Conservation (phyloP, 2,888 invertebrate genomes). For the Pinctada fucata region DNA sequence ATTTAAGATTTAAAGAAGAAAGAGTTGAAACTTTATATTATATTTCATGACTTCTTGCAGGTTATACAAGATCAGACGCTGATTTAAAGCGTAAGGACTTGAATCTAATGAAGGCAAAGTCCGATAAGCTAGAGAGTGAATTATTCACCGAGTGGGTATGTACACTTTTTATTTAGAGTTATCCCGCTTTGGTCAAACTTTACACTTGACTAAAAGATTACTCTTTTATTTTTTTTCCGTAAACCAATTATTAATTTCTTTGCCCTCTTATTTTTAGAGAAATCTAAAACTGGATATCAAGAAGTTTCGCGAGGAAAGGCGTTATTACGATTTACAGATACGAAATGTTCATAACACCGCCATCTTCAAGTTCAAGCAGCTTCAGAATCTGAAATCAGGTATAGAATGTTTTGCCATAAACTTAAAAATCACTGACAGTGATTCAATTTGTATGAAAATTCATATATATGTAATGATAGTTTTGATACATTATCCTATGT, state of each 20-base stretch:
- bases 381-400: conserved; percentile 2
- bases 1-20: too few relatives aligned
- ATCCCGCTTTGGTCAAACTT: too few relatives aligned
- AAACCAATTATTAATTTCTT: too few relatives aligned
- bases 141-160: background rate
- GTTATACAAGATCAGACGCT: background rate
- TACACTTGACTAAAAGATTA: too few relatives aligned
- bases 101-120: background rate
- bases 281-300: conserved; percentile 12
- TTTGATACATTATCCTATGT: too few relatives aligned
- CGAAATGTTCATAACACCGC: conserved; percentile 14
- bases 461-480: too few relatives aligned
- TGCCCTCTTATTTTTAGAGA: background rate
- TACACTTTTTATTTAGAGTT: background rate
- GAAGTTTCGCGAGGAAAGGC: background rate
- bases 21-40: background rate
- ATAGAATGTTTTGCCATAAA: background rate
- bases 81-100: background rate
- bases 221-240: too few relatives aligned
- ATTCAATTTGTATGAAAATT: background rate
- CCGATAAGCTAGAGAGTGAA: background rate
- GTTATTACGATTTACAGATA: conserved; percentile 7
- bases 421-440: background rate
- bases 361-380: background rate
- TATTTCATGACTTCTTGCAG: background rate